Evolutionary conservation across 2,888 invertebrate species (phyloP), one percentile per base, ranked within the genome.

Genomic region (Melieria crassipennis): DNA sequence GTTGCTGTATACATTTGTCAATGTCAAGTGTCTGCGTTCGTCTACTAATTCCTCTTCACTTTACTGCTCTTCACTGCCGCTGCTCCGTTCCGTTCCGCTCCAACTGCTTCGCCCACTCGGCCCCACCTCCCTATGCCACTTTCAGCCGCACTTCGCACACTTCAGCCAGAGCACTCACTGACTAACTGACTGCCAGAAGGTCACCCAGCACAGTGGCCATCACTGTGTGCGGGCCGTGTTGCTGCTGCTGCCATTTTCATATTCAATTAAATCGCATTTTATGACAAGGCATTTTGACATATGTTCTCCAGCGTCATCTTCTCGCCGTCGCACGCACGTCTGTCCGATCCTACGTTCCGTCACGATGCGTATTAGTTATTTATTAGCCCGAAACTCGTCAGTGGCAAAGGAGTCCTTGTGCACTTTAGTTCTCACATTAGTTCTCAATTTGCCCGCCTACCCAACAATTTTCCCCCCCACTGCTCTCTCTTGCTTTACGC

Each of bases 261-360:
- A 75, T 76, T 76, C 78, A 77, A 78, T 78, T 76, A 78, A 76
- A 75, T 76, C 76, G 74, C 75, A 75, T 76, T 77, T 77, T 73
- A 71, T 75, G 76, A 77, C 78, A 78, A 77, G 69, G 73, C 74
- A 76, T 74, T 77, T 72, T 75, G 78, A 77, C 76, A 76, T 73
- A 60, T 68, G 62, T 73, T 67, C 56, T 65, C 13, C 30, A 30
- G 30, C 30, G 30, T 30, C 30, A 30, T 30, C 30, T 30, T 30
- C 3, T 2, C 30, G 2, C 3, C 3, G 30, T 2, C 30, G 2
- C 3, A 30, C 30, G 30, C 30, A 30, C 30, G 30, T 30, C 30
- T 30, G 30, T 30, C 30, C 30, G 30, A 1, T 0, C 1, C 30
- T 30, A 30, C 30, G 30, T 30, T 30, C 30, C 30, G 1, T 30